Evolutionary conservation across 2,888 invertebrate species (phyloP), one percentile per base, ranked within the genome.

Genomic region (Epinotia ramella): DNA sequence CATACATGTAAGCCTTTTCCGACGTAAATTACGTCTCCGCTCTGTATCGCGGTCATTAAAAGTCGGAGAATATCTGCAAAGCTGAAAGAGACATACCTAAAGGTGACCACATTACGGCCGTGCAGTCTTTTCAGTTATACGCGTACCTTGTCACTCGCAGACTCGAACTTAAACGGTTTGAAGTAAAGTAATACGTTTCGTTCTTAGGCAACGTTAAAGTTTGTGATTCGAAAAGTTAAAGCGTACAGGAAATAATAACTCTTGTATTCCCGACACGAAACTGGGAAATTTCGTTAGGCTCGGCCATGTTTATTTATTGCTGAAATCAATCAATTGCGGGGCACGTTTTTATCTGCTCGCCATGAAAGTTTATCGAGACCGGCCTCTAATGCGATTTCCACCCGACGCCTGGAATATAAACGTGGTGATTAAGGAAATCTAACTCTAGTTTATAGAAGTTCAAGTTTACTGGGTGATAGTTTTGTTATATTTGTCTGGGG

Each of bases 291-390:
- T 65, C 20, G 64, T 40, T 65, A 53, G 63, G 65, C 44, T 40
- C n/a, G 56, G 56, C 71, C 67, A 46, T 62, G 57, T 67, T 67
- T 76, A 57, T 76, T 71, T 72, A 72, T 76, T 72, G 72, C 46
- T 67, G 28, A 75, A 67, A 72, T 76, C 66, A 76, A 76, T 76
- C 76, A 67, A 76, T 67, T 67, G 60, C 46, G 3, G 56, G 59
- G 40, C 70, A 60, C 76, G 71, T 72, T 76, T 75, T 76, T 76
- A 76, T 76, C 71, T 76, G 46, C 56, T 11, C 46, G 46, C 62
- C 67, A 70, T 76, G 57, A 76, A 76, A 76, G 67, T 72, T 76
- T 76, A 76, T 76, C 62, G 76, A 57, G 62, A 62, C 62, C 62
- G 62, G 44, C 24, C 59, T 16, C 60, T 60, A 59, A 69, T 56